Conservation (phyloP, 2,797 vertebrate genomes). For the Melanotaenia boesemani region DNA sequence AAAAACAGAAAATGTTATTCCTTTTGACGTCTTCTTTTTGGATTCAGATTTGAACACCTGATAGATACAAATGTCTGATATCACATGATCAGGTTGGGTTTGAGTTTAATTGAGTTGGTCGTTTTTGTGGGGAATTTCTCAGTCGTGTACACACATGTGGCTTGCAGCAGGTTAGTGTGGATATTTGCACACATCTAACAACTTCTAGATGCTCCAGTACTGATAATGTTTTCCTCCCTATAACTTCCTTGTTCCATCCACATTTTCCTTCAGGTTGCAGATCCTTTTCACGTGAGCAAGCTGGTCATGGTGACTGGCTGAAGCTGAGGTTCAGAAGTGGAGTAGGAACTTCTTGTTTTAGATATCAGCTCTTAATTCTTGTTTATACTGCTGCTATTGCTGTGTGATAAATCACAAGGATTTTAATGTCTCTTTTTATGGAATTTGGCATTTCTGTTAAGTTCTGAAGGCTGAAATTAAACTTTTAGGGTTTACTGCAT, state of each 20-base stretch:
- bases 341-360: background rate
- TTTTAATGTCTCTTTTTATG: background rate
- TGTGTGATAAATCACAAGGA: slow-evolving; percentile 12
- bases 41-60: too few relatives aligned
- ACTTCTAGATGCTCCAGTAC: slow-evolving; percentile 3
- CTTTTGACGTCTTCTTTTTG: too few relatives aligned
- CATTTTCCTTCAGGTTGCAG: slow-evolving; percentile 2
- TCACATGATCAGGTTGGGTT: too few relatives aligned
- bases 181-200: too few relatives aligned
- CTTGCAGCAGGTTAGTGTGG: slow-evolving; percentile 4
- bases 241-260: slow-evolving; percentile 18
- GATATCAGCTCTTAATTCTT: slow-evolving; percentile 4
- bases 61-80: too few relatives aligned
- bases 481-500: too few relatives aligned
- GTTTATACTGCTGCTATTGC: slow-evolving; percentile 18
- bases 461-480: too few relatives aligned
- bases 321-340: slow-evolving; percentile 12
- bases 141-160: background rate
- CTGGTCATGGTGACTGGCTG: background rate
- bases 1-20: too few relatives aligned
- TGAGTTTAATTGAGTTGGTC: too few relatives aligned
- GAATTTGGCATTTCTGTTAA: too few relatives aligned
- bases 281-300: slow-evolving; percentile 1
- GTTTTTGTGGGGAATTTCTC: slow-evolving; percentile 4
- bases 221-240: slow-evolving; percentile 36